A percentile compares a stretch with the other conserved stretches of the same genome.
Evolutionary conservation across 2,888 invertebrate species (phyloP).

Genomic region (Latrodectus elegans): DNA sequence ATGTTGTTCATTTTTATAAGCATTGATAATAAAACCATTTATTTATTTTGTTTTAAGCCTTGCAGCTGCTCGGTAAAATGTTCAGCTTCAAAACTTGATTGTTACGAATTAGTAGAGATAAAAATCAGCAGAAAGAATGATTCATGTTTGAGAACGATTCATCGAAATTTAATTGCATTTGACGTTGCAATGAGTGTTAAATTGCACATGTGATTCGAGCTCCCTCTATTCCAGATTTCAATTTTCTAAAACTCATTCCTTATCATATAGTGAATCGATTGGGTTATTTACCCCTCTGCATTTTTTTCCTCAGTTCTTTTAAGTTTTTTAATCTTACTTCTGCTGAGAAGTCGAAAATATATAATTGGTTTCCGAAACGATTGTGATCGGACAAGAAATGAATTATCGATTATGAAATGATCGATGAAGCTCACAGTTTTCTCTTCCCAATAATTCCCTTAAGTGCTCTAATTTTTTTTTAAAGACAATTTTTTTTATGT

Average conservation of each 20-base stretch:
- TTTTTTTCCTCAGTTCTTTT: conserved; percentile 15
- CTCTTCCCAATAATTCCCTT: conserved; percentile 31
- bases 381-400: conserved; percentile 64
- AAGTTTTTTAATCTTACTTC: conserved; percentile 15
- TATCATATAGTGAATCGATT: conserved; percentile 46
- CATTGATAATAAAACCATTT: no score
- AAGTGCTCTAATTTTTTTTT: neutral
- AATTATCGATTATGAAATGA: conserved; percentile 67
- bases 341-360: conserved; percentile 18
- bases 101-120: neutral
- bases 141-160: conserved; percentile 41
- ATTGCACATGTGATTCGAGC: conserved; percentile 32
- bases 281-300: conserved; percentile 52
- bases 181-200: conserved; percentile 60
- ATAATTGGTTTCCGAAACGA: conserved; percentile 68
- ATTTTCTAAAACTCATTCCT: conserved; percentile 63
- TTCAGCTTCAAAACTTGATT: no score
- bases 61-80: no score
- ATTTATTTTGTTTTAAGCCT: no score
- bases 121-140: conserved; percentile 14
- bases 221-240: conserved; percentile 47
- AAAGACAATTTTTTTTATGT: no score
- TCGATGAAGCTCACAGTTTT: conserved; percentile 27
- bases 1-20: no score
- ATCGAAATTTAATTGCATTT: conserved; percentile 52